Conservation (phyloP, 1,140 invertebrate genomes). For the Brachionus angularis region DNA sequence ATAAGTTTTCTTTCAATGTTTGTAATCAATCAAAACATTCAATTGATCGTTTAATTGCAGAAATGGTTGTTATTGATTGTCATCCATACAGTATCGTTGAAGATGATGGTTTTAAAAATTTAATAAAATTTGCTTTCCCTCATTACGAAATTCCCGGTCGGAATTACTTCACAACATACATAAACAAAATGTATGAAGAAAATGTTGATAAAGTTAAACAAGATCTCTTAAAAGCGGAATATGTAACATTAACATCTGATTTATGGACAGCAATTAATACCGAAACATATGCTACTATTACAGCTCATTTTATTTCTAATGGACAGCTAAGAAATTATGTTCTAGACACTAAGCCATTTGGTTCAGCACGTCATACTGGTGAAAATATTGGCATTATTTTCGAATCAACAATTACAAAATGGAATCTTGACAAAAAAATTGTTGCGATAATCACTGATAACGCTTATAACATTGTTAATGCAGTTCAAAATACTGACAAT, state of each 20-base stretch:
- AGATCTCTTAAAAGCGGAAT: slow-evolving; percentile 18
- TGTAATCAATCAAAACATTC: slow-evolving; percentile 8
- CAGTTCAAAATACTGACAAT: slow-evolving; percentile 5
- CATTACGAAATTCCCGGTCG: slow-evolving; percentile 17
- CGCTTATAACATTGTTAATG: slow-evolving; percentile 9
- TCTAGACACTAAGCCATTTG: slow-evolving; percentile 26
- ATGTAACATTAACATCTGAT: slow-evolving; percentile 22
- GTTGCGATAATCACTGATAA: slow-evolving; percentile 7
- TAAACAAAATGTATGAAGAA: slow-evolving; percentile 32
- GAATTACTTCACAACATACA: slow-evolving; percentile 10
- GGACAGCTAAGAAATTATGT: slow-evolving; percentile 19
- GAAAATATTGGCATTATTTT: slow-evolving; percentile 15
- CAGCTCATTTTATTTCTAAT: slow-evolving; percentile 27
- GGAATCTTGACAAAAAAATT: slow-evolving; percentile 14
- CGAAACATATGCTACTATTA: slow-evolving; percentile 16
- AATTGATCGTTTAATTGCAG: slow-evolving; percentile 6
- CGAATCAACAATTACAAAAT: slow-evolving; percentile 1
- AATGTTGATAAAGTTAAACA: slow-evolving; percentile 27
- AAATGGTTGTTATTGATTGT: background rate
- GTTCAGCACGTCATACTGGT: background rate
- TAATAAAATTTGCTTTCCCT: slow-evolving; percentile 4
- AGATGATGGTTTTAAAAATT: slow-evolving; percentile 16
- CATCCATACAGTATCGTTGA: slow-evolving; percentile 9
- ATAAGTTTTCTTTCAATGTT: slow-evolving; percentile 18
- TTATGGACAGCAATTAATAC: slow-evolving; percentile 21